phyloP scores from a whole-genome alignment of 1,140 invertebrate species.

The Metopolophium dirhodum region DNA sequence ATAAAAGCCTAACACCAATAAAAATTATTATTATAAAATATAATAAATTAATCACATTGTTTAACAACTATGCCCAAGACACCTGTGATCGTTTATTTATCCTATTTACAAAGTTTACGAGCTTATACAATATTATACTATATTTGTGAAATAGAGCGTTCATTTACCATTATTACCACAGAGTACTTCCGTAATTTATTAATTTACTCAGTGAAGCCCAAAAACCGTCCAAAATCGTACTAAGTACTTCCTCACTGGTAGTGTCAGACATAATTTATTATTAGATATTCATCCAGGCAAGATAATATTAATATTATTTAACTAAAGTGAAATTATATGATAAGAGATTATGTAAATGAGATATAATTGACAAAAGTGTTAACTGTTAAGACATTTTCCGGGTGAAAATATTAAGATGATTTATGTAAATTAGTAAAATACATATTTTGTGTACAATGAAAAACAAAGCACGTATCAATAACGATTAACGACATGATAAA shows the following conservation, averaged over 20 bases:
- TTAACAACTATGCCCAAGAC: background rate
- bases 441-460: background rate
- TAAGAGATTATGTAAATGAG: background rate
- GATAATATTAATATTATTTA: background rate
- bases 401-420: background rate
- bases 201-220: background rate
- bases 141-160: background rate
- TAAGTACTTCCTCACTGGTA: background rate
- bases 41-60: slow-evolving; percentile 37
- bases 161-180: background rate
- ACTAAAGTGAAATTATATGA: background rate
- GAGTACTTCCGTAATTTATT: background rate
- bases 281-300: background rate
- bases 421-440: background rate
- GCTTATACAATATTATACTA: background rate
- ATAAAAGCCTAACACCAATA: slow-evolving; percentile 16
- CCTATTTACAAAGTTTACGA: background rate
- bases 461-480: background rate
- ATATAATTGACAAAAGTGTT: background rate
- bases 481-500: background rate
- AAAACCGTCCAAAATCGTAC: background rate
- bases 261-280: background rate
- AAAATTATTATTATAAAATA: slow-evolving; percentile 31
- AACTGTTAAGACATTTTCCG: background rate
- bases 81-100: slow-evolving; percentile 20